Percentiles rank a stretch among this genome's conserved stretches.
phyloP scores from a whole-genome alignment of 2,888 invertebrate species.

The Hyposoter dolosus region DNA sequence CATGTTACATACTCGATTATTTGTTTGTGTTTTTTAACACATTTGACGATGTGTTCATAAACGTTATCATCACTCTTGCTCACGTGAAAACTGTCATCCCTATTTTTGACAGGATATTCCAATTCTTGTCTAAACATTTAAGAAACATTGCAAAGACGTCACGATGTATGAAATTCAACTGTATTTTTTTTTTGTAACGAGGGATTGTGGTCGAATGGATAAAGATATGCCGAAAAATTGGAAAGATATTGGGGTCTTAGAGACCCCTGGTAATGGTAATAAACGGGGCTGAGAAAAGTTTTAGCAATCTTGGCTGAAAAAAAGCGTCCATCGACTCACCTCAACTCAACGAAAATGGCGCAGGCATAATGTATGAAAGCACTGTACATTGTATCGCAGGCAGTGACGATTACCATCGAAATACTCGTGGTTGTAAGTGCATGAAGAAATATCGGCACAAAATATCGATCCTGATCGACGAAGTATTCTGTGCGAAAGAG shows the following conservation, averaged over 20 bases:
- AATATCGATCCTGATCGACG: conserved; percentile 46
- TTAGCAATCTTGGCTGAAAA: neutral
- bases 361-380: conserved; percentile 58
- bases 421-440: conserved; percentile 19
- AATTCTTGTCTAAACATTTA: conserved; percentile 42
- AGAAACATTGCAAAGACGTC: neutral
- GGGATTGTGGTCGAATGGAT: neutral
- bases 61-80: conserved; percentile 23
- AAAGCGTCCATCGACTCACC: conserved; percentile 26
- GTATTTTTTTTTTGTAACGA: neutral
- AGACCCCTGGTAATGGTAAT: neutral
- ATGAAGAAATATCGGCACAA: conserved; percentile 50
- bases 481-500: conserved; percentile 57
- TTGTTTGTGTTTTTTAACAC: conserved; percentile 52
- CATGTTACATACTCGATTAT: conserved; percentile 50
- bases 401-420: conserved; percentile 44
- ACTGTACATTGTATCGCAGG: conserved; percentile 52
- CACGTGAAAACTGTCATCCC: conserved; percentile 7
- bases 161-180: neutral
- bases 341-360: conserved; percentile 46
- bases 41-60: conserved; percentile 43
- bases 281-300: neutral
- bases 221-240: neutral
- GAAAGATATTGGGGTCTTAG: neutral
- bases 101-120: neutral